These are phyloP conservation scores for Trachelus stipa DNA, from an alignment of 2,888 invertebrate genomes.

Conservation along the genomic window DNA sequence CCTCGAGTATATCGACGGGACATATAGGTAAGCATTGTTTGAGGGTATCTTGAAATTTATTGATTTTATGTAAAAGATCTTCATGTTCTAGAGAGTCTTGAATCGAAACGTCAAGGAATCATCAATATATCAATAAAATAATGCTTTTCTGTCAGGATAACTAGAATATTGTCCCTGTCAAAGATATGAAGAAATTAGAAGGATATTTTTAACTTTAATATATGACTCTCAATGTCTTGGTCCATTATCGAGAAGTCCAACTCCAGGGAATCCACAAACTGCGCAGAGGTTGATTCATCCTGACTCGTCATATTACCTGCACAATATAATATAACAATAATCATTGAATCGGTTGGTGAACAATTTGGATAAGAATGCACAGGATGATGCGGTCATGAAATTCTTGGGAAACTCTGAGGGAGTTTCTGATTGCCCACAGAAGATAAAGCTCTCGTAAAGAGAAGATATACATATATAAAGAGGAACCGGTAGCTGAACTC, in stretches of 20 bases:
- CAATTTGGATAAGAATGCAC: neutral
- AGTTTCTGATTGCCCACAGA: slow-evolving; percentile 7
- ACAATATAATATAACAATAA: neutral
- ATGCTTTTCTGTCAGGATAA: neutral
- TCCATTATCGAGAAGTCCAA: slow-evolving; percentile 26
- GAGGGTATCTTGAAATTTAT: slow-evolving; percentile 24
- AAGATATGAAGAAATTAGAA: slow-evolving; percentile 26
- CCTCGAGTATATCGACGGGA: slow-evolving; percentile 33
- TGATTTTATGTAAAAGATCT: slow-evolving; percentile 17
- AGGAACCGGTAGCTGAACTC: neutral
- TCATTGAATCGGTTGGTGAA: neutral
- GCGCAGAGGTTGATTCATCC: neutral
- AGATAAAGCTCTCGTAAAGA: slow-evolving; percentile 6
- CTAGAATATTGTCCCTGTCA: neutral
- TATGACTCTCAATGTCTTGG: slow-evolving; percentile 22
- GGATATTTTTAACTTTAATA: slow-evolving; percentile 50
- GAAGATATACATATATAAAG: neutral
- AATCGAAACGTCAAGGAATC: neutral
- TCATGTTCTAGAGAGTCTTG: slow-evolving; percentile 33
- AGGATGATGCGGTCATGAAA: neutral
- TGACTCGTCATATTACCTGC: neutral
- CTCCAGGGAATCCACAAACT: neutral
- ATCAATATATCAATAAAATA: neutral
- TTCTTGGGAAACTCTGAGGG: slow-evolving; percentile 24
- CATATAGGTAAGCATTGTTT: slow-evolving; percentile 20